Conservation (phyloP, 2,797 vertebrate species). For the Pipistrellus pipistrellus region DNA sequence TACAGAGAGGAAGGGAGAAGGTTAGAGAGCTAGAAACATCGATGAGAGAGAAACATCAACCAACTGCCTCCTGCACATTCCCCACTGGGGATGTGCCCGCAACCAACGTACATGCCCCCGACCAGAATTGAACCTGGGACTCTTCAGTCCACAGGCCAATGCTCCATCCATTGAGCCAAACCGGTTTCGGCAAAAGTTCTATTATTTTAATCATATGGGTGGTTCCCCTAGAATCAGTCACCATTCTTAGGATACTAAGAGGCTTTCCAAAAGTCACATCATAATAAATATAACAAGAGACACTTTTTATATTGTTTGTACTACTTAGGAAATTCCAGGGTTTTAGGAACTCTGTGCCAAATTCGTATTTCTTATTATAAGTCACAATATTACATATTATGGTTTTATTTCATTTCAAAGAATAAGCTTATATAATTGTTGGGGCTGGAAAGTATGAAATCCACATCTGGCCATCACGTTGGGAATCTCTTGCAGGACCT, state of each 20-base stretch:
- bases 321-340: neutral
- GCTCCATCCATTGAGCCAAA: too few relatives aligned
- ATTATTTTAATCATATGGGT: neutral
- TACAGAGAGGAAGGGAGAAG: too few relatives aligned
- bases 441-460: neutral
- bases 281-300: neutral
- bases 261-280: neutral
- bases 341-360: neutral
- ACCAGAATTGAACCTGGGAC: too few relatives aligned
- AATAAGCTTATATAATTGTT: neutral
- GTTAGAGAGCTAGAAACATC: too few relatives aligned
- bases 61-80: too few relatives aligned
- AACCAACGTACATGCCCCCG: too few relatives aligned
- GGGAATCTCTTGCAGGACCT: neutral
- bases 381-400: neutral
- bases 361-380: neutral
- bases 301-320: neutral
- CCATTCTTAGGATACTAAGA: neutral
- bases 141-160: too few relatives aligned
- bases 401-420: neutral
- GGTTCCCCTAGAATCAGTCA: neutral
- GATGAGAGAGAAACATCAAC: too few relatives aligned
- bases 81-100: too few relatives aligned
- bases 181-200: too few relatives aligned
- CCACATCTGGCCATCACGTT: neutral